phyloP scores from a whole-genome alignment of 2,113 vertebrate genomes.

The Felis catus region F.catus_Fca126_mat1.0 CM031414.1:40778501-40779000 shows the following conservation, averaged over 20 bases:
- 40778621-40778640: background rate
- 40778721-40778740: background rate
- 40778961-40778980: slow-evolving; percentile 18
- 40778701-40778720: background rate
- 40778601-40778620: background rate
- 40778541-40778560: background rate
- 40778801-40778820: too few relatives aligned
- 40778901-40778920: too few relatives aligned
- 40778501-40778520: background rate
- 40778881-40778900: too few relatives aligned
- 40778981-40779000: background rate
- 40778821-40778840: too few relatives aligned
- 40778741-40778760: too few relatives aligned
- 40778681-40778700: background rate
- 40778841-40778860: too few relatives aligned
- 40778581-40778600: background rate
- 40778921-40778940: too few relatives aligned
- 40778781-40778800: too few relatives aligned
- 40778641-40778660: background rate
- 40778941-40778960: background rate
- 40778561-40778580: background rate
- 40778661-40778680: background rate
- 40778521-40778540: background rate
- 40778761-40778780: too few relatives aligned
- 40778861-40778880: too few relatives aligned